Evolutionary conservation across 1,140 invertebrate genomes (phyloP).

Genomic region (Drosophila lowei): DNA sequence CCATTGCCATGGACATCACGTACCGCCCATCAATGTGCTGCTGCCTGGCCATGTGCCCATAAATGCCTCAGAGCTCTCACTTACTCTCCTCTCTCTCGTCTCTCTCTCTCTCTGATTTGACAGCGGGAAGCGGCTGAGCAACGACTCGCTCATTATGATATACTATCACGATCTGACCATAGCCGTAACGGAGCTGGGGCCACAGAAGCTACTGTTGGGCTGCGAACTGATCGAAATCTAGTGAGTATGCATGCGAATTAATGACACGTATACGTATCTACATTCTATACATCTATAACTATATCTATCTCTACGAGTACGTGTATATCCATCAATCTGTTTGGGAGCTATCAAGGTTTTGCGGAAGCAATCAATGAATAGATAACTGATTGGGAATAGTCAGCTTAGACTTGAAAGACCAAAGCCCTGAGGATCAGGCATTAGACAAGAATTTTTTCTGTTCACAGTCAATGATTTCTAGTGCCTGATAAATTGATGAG

Average conservation of each 20-base stretch:
- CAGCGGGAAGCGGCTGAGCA: slow-evolving; percentile 85
- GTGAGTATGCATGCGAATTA: slow-evolving; percentile 85
- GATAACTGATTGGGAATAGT: no score
- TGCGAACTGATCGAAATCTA: slow-evolving; percentile 93
- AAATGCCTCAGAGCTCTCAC: slow-evolving; percentile 29
- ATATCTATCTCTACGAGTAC: neutral
- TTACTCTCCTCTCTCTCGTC: neutral
- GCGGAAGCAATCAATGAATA: neutral
- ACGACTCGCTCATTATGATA: slow-evolving; percentile 87
- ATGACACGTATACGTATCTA: neutral
- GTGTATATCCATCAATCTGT: neutral
- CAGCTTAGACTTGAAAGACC: no score
- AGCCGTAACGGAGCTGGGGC: slow-evolving; percentile 89
- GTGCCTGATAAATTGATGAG: no score
- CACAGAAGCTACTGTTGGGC: slow-evolving; percentile 87
- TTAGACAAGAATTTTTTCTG: no score
- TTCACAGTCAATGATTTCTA: no score
- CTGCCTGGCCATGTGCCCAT: slow-evolving; percentile 66
- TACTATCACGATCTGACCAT: slow-evolving; percentile 92
- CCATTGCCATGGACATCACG: slow-evolving; percentile 69
- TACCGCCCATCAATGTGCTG: slow-evolving; percentile 16
- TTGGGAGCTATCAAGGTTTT: slow-evolving; percentile 14
- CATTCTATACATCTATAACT: neutral
- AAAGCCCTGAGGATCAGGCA: no score
- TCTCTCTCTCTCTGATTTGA: slow-evolving; percentile 32